Evolutionary conservation across 2,888 invertebrate genomes (phyloP).

Genomic region (Ceramica pisi): DNA sequence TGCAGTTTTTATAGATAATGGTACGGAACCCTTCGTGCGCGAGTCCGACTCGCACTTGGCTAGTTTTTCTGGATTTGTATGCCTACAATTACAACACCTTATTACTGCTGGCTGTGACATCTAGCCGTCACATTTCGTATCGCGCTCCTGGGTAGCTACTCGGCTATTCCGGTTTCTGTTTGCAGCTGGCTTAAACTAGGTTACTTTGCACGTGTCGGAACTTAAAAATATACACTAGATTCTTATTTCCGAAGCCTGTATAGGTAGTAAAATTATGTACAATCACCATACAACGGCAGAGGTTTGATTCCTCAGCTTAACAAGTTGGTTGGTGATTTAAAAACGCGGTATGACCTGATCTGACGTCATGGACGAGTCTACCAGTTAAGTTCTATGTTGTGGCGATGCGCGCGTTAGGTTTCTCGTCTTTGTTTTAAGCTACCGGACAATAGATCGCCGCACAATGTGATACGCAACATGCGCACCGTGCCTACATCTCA

Average conservation of each 20-base stretch:
- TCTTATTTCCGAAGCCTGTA: constrained; percentile 1
- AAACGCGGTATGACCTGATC: constrained; percentile 25
- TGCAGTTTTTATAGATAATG: too few species aligned
- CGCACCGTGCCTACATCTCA: constrained; percentile 73
- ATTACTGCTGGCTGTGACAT: constrained; percentile 12
- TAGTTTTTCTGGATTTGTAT: neutral
- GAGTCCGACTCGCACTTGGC: too few species aligned
- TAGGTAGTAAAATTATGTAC: neutral
- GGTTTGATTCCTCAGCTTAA: neutral
- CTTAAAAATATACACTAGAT: constrained; percentile 20
- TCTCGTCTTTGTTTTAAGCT: constrained; percentile 78
- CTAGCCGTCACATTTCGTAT: constrained; percentile 32
- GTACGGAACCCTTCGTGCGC: too few species aligned
- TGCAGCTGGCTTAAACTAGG: constrained; percentile 74
- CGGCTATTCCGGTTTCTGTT: constrained; percentile 70
- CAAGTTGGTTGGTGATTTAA: constrained; percentile 3
- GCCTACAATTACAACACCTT: neutral
- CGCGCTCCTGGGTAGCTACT: constrained; percentile 68
- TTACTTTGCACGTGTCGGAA: constrained; percentile 59
- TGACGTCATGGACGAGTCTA: constrained; percentile 60
- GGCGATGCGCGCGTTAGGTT: constrained; percentile 73
- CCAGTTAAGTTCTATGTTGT: constrained; percentile 65
- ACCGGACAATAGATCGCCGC: constrained; percentile 74
- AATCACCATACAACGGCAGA: neutral
- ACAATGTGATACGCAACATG: constrained; percentile 85